These are phyloP conservation scores for Oligia fasciuncula DNA, from an alignment of 2,888 invertebrate species.

Conservation along the genomic window DNA sequence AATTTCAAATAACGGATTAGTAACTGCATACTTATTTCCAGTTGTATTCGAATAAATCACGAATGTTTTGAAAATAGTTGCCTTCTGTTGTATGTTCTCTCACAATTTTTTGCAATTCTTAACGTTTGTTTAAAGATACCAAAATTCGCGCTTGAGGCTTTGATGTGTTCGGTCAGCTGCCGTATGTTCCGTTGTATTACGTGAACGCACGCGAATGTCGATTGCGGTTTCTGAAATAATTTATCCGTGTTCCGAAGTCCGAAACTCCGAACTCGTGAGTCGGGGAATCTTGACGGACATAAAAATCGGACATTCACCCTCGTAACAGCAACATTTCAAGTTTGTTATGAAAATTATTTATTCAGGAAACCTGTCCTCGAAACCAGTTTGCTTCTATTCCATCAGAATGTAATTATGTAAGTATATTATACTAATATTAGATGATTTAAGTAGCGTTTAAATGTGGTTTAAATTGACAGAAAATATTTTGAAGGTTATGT, in stretches of 20 bases:
- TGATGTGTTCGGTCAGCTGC: conserved; percentile 41
- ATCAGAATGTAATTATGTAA: conserved; percentile 15
- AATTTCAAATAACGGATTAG: background rate
- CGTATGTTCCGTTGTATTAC: conserved; percentile 58
- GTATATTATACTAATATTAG: background rate
- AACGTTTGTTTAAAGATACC: conserved; percentile 34
- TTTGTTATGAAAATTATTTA: conserved; percentile 45
- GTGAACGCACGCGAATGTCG: conserved; percentile 37
- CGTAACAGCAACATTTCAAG: conserved; percentile 48
- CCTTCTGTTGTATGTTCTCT: conserved; percentile 41
- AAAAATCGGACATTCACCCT: conserved; percentile 71
- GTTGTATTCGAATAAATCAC: conserved; percentile 25
- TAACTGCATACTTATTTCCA: conserved; percentile 9
- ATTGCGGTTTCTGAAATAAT: conserved; percentile 44
- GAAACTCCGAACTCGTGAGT: background rate
- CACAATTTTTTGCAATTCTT: conserved; percentile 34
- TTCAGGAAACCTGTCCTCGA: conserved; percentile 54
- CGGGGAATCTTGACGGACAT: conserved; percentile 16
- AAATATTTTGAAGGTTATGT: background rate
- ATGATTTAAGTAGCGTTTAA: background rate
- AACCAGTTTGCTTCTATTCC: conserved; percentile 41
- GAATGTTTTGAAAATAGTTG: conserved; percentile 20
- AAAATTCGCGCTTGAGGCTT: conserved; percentile 36
- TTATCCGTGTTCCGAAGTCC: conserved; percentile 10
- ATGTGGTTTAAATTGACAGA: too few species aligned